Evolutionary conservation across 2,113 vertebrate genomes (phyloP).

Genomic region (Heterochromis multidens): DNA sequence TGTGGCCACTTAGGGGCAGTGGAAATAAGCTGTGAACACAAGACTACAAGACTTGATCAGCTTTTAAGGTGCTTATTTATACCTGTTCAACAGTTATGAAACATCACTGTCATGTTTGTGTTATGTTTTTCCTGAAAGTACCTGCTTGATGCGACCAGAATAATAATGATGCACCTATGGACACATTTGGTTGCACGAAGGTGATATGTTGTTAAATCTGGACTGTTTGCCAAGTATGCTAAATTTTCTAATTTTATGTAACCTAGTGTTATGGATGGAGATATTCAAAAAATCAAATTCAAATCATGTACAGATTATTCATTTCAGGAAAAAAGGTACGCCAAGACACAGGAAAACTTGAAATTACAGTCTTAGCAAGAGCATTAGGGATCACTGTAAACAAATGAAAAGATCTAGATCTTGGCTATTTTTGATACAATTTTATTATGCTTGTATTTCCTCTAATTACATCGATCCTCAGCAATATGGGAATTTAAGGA

Average conservation of each 20-base stretch:
- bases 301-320: background rate
- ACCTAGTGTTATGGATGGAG: accelerated
- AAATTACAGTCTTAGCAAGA: background rate
- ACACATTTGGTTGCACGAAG: background rate
- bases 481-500: no score
- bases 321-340: background rate
- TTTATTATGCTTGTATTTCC: no score
- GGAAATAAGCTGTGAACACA: background rate
- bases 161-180: background rate
- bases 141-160: background rate
- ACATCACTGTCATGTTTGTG: no score
- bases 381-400: background rate
- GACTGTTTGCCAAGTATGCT: background rate
- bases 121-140: background rate
- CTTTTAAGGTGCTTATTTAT: background rate
- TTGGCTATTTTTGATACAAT: background rate
- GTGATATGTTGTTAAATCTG: background rate
- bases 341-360: background rate
- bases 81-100: no score
- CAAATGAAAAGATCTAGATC: no score
- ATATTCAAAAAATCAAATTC: background rate
- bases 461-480: no score
- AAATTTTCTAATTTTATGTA: background rate
- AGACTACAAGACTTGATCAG: background rate
- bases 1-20: background rate